phyloP scores from a whole-genome alignment of 2,888 invertebrate species.

The Diarsia rubi region DNA sequence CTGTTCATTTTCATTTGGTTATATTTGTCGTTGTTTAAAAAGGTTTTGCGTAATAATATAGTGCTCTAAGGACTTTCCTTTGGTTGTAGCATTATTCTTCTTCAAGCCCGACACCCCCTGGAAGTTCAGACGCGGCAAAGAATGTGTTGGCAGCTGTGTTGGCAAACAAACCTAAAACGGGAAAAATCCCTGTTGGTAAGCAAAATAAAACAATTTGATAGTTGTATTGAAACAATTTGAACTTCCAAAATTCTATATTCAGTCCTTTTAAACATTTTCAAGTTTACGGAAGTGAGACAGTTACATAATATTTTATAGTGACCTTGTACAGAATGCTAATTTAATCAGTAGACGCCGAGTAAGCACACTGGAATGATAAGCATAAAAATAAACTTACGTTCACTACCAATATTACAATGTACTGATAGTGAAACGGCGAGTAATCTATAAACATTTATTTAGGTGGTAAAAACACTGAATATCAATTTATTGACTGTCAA shows the following conservation, averaged over 20 bases:
- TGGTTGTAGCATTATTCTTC: conserved; percentile 82
- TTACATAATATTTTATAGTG: conserved; percentile 77
- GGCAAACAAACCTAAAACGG: conserved; percentile 88
- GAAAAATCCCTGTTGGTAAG: conserved; percentile 89
- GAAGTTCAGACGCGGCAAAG: conserved; percentile 83
- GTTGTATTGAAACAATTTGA: not conserved
- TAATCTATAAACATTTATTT: not conserved
- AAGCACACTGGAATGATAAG: conserved; percentile 54
- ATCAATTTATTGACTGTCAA: not conserved
- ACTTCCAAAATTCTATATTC: not conserved
- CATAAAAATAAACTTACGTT: conserved; percentile 2
- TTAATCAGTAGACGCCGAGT: conserved; percentile 36
- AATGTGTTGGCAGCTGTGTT: conserved; percentile 89
- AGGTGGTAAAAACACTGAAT: not conserved
- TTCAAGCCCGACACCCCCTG: conserved; percentile 72
- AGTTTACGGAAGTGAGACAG: conserved; percentile 37
- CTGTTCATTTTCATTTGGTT: conserved; percentile 24
- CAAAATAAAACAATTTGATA: conserved; percentile 23
- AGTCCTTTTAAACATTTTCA: not conserved
- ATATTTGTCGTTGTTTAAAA: conserved; percentile 42
- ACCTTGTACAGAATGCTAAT: conserved; percentile 76
- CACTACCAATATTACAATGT: not conserved
- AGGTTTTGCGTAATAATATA: conserved; percentile 18
- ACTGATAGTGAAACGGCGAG: conserved; percentile 2
- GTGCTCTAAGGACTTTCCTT: conserved; percentile 31